Percentiles rank a stretch among this genome's conserved stretches.
Evolutionary conservation across 2,888 invertebrate species (phyloP).

Genomic region (Cephus sareptanus): DNA sequence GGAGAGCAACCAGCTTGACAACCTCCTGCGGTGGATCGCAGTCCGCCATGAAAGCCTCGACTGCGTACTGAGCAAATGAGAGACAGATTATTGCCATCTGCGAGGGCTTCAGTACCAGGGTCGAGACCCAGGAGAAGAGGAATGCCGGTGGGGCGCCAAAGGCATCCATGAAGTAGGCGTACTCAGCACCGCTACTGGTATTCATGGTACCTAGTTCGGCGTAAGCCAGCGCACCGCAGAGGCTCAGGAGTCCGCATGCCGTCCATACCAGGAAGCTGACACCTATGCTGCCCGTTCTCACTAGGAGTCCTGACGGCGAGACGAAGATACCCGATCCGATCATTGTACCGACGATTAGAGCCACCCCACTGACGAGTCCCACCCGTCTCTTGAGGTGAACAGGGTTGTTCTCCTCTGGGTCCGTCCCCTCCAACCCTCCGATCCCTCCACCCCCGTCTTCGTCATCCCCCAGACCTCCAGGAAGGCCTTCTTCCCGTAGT

Average conservation of each 20-base stretch:
- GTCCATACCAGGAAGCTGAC: constrained; percentile 96
- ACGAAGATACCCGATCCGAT: constrained; percentile 99
- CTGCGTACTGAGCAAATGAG: constrained; percentile 93
- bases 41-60: constrained; percentile 88
- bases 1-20: constrained; percentile 88
- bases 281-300: constrained; percentile 93
- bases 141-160: constrained; percentile 93
- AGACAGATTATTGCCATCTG: constrained; percentile 95
- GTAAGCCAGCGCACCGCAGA: constrained; percentile 86
- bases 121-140: constrained; percentile 94
- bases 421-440: constrained; percentile 86
- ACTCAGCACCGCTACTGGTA: constrained; percentile 94
- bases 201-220: constrained; percentile 96
- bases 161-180: constrained; percentile 96
- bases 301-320: constrained; percentile 94
- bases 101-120: constrained; percentile 90
- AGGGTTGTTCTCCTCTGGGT: constrained; percentile 95
- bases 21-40: constrained; percentile 86
- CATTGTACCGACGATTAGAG: constrained; percentile 98
- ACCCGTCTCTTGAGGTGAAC: constrained; percentile 99
- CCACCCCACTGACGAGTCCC: constrained; percentile 99
- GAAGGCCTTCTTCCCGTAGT: constrained; percentile 36
- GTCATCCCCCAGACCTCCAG: constrained; percentile 59
- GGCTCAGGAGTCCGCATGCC: constrained; percentile 85
- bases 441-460: constrained; percentile 66